Base-by-base conservation (phyloP, 37 sponge, comb jelly and placozoan genomes). In the Aplysina aerophoba region DNA sequence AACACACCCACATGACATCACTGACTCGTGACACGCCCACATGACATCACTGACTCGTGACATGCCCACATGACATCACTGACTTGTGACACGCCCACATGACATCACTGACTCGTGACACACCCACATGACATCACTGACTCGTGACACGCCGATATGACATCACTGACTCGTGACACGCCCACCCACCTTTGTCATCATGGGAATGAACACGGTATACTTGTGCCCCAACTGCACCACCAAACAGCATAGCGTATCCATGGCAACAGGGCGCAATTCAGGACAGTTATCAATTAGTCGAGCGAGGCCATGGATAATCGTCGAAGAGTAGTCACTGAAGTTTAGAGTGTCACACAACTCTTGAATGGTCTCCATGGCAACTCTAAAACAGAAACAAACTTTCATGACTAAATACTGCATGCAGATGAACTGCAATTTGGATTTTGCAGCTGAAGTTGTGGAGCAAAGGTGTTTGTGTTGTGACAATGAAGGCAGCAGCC, bases 311-410 rank as follows among this genome's bases (percentile, higher is more conserved):
- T 98, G 98, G 30, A 98, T 88, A 82, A 98, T 89, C 61, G 86
- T 90, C 55, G 98, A 98, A 38, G 94, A 94, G 69, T 87, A 93
- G 85, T 98, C 98, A 59, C 85, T 88, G 69, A 96, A 98, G 91
- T 98, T 93, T 21, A 96, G 81, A 0, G 84, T 83, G 17, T 83
- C 71, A 79, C 81, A 86, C 24, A 95, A 74, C 53, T 81, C 81
- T 37, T 94, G 82, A 59, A 97, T 90, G 50, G 97, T 95, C 53
- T 89, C 87, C 85, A 95, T 60, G 53, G 93, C 93, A 62, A 83
- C 87, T 67, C 95, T 94, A 33, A 24, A 85, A 21, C 20, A 33
- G 33, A 71, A 22, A 57, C 59, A 57, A 22, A 62, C 12, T 14
- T 27, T 4, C 27, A 79, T 22, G 53, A 79, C 75, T n/a, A n/a